phyloP scores from a whole-genome alignment of 2,113 vertebrate genomes.

The Neomonachus schauinslandi region DNA sequence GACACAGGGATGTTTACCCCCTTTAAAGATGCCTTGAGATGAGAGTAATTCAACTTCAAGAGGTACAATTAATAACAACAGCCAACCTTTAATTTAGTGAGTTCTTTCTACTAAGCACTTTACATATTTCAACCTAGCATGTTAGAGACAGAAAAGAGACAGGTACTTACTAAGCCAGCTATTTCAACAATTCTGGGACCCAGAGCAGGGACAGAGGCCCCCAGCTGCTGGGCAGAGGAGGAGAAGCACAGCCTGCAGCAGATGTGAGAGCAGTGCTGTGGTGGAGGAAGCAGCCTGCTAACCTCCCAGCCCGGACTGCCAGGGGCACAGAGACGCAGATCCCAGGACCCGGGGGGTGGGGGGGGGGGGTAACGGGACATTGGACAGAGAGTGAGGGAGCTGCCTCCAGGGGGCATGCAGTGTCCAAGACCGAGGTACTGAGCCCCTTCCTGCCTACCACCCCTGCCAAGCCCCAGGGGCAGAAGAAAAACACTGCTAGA shows the following conservation, averaged over 20 bases:
- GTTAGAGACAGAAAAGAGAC: neutral
- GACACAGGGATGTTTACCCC: neutral
- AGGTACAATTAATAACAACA: neutral
- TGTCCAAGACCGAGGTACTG: neutral
- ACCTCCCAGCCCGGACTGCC: neutral
- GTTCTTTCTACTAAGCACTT: neutral
- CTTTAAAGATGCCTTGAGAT: neutral
- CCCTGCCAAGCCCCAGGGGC: neutral
- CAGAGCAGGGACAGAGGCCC: neutral
- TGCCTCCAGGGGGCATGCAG: neutral
- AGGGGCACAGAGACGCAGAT: neutral
- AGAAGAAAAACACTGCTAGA: neutral
- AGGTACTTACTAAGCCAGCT: neutral
- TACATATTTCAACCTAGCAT: neutral
- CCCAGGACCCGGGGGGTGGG: neutral
- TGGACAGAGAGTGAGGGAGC: neutral
- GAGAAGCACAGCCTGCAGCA: neutral
- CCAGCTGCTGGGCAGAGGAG: neutral
- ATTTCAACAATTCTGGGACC: neutral
- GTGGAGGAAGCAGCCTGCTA: neutral
- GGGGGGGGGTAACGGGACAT: too few relatives aligned
- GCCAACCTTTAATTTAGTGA: neutral
- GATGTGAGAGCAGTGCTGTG: neutral
- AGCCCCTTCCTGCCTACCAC: neutral
- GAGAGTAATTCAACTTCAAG: neutral